Evolutionary conservation across 1,140 invertebrate genomes (phyloP).

Genomic region (Onthophagus taurus): DNA sequence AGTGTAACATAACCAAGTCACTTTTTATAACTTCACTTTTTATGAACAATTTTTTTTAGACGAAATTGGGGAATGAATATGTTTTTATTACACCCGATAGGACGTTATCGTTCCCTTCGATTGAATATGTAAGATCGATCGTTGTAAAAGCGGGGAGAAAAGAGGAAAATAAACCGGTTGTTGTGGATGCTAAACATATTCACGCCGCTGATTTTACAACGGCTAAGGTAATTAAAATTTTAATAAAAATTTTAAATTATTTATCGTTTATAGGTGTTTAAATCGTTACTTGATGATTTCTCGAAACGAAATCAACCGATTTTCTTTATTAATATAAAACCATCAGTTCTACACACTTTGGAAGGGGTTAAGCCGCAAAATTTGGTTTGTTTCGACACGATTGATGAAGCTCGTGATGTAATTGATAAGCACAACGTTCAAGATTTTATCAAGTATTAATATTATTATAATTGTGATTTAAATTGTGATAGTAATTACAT

Average conservation of each 20-base stretch:
- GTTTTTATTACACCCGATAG: constrained; percentile 61
- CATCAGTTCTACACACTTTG: constrained; percentile 57
- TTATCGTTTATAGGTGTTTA: constrained; percentile 50
- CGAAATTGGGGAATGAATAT: constrained; percentile 52
- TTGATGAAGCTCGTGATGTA: constrained; percentile 45
- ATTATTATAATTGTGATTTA: no score
- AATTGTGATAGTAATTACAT: no score
- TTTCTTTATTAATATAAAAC: constrained; percentile 66
- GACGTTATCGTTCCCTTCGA: constrained; percentile 64
- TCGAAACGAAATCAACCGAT: constrained; percentile 58
- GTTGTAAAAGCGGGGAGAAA: constrained; percentile 61
- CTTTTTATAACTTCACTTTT: background rate
- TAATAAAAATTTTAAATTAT: constrained; percentile 8
- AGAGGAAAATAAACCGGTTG: constrained; percentile 53
- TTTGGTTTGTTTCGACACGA: constrained; percentile 53
- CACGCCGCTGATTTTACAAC: constrained; percentile 68
- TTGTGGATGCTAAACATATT: constrained; percentile 67
- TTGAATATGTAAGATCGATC: constrained; percentile 64
- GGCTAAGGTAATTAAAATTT: constrained; percentile 47
- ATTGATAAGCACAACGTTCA: no score
- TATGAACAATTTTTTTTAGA: constrained; percentile 36
- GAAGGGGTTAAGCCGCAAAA: constrained; percentile 58
- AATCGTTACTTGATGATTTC: constrained; percentile 65
- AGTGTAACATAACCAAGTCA: constrained; percentile 34
- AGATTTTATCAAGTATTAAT: no score